phyloP scores from a whole-genome alignment of 2,888 invertebrate species.

The Hymenopus coronatus region DNA sequence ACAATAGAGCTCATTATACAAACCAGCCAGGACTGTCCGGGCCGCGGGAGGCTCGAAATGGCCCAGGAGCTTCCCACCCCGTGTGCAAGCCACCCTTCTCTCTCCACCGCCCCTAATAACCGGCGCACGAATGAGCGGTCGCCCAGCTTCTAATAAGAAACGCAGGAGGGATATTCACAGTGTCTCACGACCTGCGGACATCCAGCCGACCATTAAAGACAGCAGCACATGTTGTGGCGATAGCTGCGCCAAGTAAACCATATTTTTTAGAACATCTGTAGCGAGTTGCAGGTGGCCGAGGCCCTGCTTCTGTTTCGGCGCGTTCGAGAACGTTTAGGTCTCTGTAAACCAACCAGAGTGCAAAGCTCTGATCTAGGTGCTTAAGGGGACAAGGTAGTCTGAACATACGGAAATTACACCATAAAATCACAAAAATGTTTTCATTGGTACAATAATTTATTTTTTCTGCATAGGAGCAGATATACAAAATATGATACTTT shows the following conservation, averaged over 20 bases:
- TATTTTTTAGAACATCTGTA: not conserved
- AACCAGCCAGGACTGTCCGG: not conserved
- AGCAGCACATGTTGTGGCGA: not conserved
- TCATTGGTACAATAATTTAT: too few species aligned
- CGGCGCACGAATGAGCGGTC: not conserved
- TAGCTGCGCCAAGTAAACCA: not conserved
- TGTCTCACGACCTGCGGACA: not conserved
- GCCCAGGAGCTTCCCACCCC: not conserved
- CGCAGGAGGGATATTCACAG: not conserved
- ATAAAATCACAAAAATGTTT: too few species aligned
- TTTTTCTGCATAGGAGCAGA: too few species aligned
- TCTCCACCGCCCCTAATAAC: not conserved
- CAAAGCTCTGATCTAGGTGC: too few species aligned
- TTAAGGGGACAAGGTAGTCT: too few species aligned
- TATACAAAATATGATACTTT: too few species aligned
- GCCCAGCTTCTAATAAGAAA: not conserved
- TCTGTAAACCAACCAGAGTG: too few species aligned
- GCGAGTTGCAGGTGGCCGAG: not conserved
- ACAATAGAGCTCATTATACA: conserved; percentile 17
- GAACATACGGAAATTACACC: too few species aligned
- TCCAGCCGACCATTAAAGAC: not conserved
- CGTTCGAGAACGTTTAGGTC: too few species aligned
- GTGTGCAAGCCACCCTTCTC: not conserved
- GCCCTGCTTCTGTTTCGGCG: not conserved
- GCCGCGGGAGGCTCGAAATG: not conserved